Percentiles rank a stretch among this genome's conserved stretches.
phyloP scores from a whole-genome alignment of 1,140 invertebrate genomes.

The Sogatella furcifera region DNA sequence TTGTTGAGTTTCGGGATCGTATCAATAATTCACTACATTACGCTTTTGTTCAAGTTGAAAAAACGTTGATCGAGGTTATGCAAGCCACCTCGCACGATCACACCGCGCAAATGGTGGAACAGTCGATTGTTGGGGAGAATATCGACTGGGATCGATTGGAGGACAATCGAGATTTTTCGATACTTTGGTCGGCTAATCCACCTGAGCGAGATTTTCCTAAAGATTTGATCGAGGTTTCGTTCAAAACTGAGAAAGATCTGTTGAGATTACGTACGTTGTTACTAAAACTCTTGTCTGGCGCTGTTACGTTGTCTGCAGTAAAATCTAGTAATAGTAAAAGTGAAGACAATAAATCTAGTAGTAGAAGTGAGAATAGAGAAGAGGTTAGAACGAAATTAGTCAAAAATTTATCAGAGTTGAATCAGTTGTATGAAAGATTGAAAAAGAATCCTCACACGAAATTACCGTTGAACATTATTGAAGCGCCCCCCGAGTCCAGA shows the following conservation, averaged over 20 bases:
- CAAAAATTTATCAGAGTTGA: conserved; percentile 2
- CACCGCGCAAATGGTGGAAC: conserved; percentile 28
- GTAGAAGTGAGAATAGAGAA: too few species aligned
- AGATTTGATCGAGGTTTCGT: conserved; percentile 12
- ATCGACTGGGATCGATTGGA: conserved; percentile 38
- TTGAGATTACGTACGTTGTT: conserved; percentile 15
- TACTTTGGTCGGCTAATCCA: conserved; percentile 21
- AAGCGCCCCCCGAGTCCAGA: conserved; percentile 3
- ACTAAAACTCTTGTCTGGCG: conserved; percentile 5
- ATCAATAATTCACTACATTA: conserved; percentile 76
- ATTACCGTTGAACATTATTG: conserved; percentile 5
- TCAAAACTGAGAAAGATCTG: conserved; percentile 14
- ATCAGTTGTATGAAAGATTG: not conserved
- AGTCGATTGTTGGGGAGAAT: conserved; percentile 43
- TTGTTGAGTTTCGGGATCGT: conserved; percentile 71
- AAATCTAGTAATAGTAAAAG: too few species aligned
- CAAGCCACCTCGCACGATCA: conserved; percentile 32
- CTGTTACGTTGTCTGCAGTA: not conserved
- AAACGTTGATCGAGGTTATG: conserved; percentile 65
- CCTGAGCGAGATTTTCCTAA: conserved; percentile 8
- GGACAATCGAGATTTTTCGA: conserved; percentile 47
- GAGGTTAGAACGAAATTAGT: not conserved
- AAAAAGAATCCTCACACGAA: not conserved
- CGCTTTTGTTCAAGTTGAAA: conserved; percentile 61
- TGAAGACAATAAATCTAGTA: too few species aligned